A percentile compares a stretch with the other conserved stretches of the same genome.
phyloP scores from a whole-genome alignment of 2,113 vertebrate genomes.

The Anthoscopus minutus region DNA sequence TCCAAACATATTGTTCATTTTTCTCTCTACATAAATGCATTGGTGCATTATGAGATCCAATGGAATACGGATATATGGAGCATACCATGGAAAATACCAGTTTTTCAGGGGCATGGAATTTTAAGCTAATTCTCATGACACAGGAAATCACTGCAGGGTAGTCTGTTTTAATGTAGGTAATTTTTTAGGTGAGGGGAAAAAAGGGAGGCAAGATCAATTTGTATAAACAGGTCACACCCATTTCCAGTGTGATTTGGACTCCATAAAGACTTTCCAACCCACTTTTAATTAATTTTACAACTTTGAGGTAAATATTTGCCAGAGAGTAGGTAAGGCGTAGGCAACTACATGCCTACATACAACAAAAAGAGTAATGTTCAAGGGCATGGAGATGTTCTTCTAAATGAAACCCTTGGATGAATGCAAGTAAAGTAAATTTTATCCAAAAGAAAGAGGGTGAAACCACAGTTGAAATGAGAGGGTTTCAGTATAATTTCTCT shows the following conservation, averaged over 20 bases:
- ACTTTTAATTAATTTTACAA: background rate
- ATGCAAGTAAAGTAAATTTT: background rate
- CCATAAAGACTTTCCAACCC: background rate
- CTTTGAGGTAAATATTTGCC: background rate
- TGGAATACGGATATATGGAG: background rate
- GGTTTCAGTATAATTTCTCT: background rate
- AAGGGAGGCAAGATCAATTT: background rate
- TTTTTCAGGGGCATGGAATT: accelerated
- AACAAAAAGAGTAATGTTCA: background rate
- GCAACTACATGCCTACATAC: background rate
- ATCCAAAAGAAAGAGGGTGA: background rate
- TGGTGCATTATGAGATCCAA: background rate
- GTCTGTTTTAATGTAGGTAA: background rate
- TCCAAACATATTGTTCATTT: background rate
- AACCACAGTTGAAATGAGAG: background rate
- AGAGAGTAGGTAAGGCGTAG: background rate
- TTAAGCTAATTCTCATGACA: background rate
- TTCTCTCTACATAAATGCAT: background rate
- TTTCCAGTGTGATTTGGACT: background rate
- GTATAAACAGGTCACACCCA: background rate
- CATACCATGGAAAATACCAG: background rate
- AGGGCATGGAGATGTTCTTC: background rate
- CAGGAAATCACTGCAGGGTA: background rate
- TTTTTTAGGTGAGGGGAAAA: background rate
- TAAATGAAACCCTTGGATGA: background rate